Percentiles rank a stretch among this genome's conserved stretches.
These are phyloP conservation scores for Luperina nickerlii DNA, from an alignment of 2,888 invertebrate species.

Conservation along the genomic window DNA sequence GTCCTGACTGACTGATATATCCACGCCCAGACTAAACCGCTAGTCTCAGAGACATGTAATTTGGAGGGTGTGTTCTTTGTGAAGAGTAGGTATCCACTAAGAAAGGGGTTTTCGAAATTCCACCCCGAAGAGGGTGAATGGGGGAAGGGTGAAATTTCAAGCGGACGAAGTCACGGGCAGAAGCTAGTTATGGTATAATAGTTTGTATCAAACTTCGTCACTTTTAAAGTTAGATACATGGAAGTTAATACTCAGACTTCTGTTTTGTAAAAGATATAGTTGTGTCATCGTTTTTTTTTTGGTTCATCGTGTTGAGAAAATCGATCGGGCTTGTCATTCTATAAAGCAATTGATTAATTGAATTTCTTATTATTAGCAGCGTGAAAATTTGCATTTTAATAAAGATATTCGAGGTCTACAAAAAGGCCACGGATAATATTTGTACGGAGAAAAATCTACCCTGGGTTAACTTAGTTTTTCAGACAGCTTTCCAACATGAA, in stretches of 20 bases:
- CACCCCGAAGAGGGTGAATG: no score
- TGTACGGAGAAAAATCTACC: neutral
- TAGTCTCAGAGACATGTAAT: no score
- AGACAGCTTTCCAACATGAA: neutral
- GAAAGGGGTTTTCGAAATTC: no score
- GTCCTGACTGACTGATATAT: no score
- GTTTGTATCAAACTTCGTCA: neutral
- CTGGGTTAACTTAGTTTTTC: neutral
- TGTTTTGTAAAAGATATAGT: neutral
- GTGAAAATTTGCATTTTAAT: slow-evolving; percentile 4
- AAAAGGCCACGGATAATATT: no score
- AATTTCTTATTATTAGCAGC: neutral
- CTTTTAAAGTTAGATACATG: neutral
- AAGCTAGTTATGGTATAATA: no score
- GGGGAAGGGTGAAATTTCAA: no score
- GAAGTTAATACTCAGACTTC: neutral
- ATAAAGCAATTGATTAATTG: neutral
- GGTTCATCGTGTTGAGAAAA: neutral
- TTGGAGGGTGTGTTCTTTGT: no score
- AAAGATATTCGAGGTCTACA: neutral
- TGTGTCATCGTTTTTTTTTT: neutral
- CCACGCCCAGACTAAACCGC: no score
- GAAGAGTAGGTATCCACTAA: no score
- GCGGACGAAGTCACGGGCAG: no score
- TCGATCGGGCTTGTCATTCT: neutral